Conservation (phyloP, 2,797 vertebrate species). For the Enteromius mattozi region DNA sequence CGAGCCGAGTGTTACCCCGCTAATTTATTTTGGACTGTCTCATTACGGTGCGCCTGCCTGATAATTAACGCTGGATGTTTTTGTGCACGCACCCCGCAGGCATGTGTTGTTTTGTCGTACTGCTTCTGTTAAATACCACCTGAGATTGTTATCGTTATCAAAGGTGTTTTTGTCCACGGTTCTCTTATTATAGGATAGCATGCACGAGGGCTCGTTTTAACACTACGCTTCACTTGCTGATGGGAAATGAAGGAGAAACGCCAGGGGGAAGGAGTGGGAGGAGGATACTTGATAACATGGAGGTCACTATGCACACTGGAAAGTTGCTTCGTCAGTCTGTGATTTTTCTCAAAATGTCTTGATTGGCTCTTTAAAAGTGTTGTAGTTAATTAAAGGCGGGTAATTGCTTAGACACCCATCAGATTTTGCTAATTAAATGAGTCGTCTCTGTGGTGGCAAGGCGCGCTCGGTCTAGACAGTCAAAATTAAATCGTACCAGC, state of each 20-base stretch:
- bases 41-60: conserved; percentile 37
- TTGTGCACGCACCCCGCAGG: not conserved
- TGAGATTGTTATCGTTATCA: conserved; percentile 27
- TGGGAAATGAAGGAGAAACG: conserved; percentile 9
- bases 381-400: conserved; percentile 18
- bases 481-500: not conserved
- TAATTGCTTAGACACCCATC: conserved; percentile 35
- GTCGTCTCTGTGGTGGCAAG: not conserved
- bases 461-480: conserved; percentile 9
- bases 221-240: not conserved
- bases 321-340: conserved; percentile 1
- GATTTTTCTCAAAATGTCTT: not conserved
- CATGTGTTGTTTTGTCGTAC: conserved; percentile 17
- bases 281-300: not conserved
- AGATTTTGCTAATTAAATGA: conserved; percentile 36
- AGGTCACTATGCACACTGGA: not conserved
- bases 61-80: conserved; percentile 42
- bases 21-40: conserved; percentile 46
- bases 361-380: conserved; percentile 23
- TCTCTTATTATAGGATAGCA: conserved; percentile 4
- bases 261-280: not conserved
- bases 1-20: not conserved
- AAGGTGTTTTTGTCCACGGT: conserved; percentile 17
- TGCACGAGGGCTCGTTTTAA: not conserved
- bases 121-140: conserved; percentile 25